These are phyloP conservation scores for Meteorus cinctellus DNA, from an alignment of 2,888 invertebrate species.

Conservation along the genomic window DNA sequence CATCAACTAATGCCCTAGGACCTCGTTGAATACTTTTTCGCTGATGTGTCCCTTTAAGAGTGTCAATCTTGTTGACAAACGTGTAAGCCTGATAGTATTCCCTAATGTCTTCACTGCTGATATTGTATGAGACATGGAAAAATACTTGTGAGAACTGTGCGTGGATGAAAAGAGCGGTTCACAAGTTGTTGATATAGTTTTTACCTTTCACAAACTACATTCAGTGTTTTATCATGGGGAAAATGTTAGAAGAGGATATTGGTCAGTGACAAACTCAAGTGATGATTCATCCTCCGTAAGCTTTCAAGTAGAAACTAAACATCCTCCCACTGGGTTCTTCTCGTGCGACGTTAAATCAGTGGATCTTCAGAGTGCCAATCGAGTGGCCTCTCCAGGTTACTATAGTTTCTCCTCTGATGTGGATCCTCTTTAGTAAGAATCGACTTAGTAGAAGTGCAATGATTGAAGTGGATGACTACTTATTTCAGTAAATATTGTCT, in stretches of 20 bases:
- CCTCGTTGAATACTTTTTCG: background rate
- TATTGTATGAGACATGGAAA: background rate
- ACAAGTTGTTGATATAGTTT: background rate
- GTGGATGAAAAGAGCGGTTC: background rate
- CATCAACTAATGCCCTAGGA: background rate
- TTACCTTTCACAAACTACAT: background rate
- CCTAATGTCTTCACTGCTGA: background rate
- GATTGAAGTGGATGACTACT: background rate
- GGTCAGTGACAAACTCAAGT: background rate
- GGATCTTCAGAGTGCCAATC: background rate
- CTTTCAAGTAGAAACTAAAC: background rate
- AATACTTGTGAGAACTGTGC: background rate
- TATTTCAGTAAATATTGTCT: background rate
- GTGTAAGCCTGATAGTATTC: background rate
- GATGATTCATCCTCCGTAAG: background rate
- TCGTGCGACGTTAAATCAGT: background rate
- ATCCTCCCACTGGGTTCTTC: background rate
- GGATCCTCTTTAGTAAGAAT: background rate
- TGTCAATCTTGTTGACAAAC: background rate
- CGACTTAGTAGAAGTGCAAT: background rate
- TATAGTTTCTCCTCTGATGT: background rate
- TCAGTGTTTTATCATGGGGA: background rate
- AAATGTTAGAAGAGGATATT: background rate
- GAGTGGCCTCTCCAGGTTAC: background rate
- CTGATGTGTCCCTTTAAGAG: background rate